Evolutionary conservation across 92 coral and sea anemone genomes (phyloP), one percentile per base, ranked within the genome.

Genomic region (Paragorgia papillata): DNA sequence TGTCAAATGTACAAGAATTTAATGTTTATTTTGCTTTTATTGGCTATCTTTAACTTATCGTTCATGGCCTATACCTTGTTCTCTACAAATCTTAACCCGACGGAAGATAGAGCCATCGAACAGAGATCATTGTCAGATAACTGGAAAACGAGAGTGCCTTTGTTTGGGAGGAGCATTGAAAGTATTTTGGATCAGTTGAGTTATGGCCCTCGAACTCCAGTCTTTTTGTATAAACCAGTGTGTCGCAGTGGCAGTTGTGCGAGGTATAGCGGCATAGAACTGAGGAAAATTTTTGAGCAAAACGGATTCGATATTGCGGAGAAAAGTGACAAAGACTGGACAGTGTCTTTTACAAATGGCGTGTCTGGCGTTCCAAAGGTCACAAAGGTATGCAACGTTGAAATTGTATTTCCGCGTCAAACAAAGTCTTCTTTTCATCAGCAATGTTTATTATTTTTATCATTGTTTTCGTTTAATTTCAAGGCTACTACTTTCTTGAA

Each of bases 161-260:
- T 55, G 58, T 71, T 71, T 22, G 78, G 78, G 31, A 55, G 54
- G 34, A 55, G 78, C 4, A 58, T 55, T 10, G 78, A 55, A 15
- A 31, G 28, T 29, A 71, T 71, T 54, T 17, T 71, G 0, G 78
- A 71, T 18, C 78, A 71, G 41, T 33, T 71, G 1, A 71, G 63
- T 35, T 33, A 54, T 49, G 78, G 78, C 6, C 78, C 78, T 4
- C 49, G 32, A 58, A 55, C 20, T n/a, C 78, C 78, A 27, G 78
- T 71, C 31, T 71, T 71, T 55, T 41, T 71, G 48, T 71, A 71
- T 51, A 71, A 71, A 35, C 78, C 78, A 24, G 78, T 71, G 6
- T 71, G 78, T 39, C 62, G 78, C 5, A 71, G 78, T 55, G 78
- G 78, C 50, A 48, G 64, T 55, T 71, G 78, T 71, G 34, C 78